Base-by-base conservation (phyloP, 2,113 vertebrate genomes). In the Bostrychus sinensis region DNA sequence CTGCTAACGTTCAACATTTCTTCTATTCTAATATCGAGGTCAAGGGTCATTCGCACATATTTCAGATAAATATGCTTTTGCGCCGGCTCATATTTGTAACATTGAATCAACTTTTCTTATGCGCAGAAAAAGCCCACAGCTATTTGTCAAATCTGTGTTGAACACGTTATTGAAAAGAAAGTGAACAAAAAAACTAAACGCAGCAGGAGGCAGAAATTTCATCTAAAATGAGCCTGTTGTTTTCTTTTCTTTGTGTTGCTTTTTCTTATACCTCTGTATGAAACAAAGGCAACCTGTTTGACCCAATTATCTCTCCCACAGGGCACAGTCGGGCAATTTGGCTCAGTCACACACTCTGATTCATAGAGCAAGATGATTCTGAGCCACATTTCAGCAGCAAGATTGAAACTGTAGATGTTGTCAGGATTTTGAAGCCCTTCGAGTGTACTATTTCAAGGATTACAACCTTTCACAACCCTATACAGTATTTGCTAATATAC, bases 281-380 rank as follows among this genome's bases (percentile, higher is more conserved):
- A 62, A 59, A 62, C 56, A 70, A 80, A 39, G 72, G 75, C 81
- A 81, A 85, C 80, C 86, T 80, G 80, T 85, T 83, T 80, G 62
- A 75, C 73, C 78, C 82, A 88, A 88, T 88, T 88, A 86, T 82
- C 84, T 80, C 74, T 78, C 86, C 86, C 81, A 84, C 82, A 61
- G 80, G 77, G 75, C 79, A 67, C 78, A 77, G 73, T 68, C 82
- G 68, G 80, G 57, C 79, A 75, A 79, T 83, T 79, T 86, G 84
- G 70, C 72, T 81, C 80, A 80, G 82, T 75, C 65, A 43, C 30
- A 78, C 78, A 70, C 72, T 70, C 60, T 64, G 82, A 82, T 70
- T 80, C 76, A 78, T 67, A 4, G 3, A 32, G n/a, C n/a, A n/a
- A n/a, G n/a, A n/a, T n/a, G n/a, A n/a, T n/a, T n/a, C 3, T 78